phyloP scores from a whole-genome alignment of 2,888 invertebrate genomes.

The Caenorhabditis doughertyi region DNA sequence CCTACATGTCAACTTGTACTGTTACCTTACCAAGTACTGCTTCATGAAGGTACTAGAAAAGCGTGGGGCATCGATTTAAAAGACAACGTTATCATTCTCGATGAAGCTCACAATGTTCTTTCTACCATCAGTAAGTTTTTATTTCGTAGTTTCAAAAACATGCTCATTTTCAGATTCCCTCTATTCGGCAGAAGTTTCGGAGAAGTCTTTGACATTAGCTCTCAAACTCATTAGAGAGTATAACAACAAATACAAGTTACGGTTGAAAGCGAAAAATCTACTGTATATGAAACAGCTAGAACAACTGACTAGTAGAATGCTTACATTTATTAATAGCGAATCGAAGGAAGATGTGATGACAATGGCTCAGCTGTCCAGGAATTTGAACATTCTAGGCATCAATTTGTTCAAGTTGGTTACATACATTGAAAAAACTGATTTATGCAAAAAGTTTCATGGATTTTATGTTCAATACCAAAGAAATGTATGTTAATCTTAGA shows the following conservation, averaged over 20 bases:
- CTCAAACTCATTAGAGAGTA: conserved; percentile 72
- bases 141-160: neutral
- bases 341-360: conserved; percentile 61
- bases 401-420: conserved; percentile 74
- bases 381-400: conserved; percentile 71
- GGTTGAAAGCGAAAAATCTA: conserved; percentile 71
- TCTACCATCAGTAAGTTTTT: conserved; percentile 88
- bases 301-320: conserved; percentile 55
- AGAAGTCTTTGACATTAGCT: conserved; percentile 62
- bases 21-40: conserved; percentile 86
- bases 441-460: conserved; percentile 78
- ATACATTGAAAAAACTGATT: conserved; percentile 75
- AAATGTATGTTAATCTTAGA: conserved; percentile 3
- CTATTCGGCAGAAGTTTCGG: conserved; percentile 70
- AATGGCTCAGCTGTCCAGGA: conserved; percentile 63
- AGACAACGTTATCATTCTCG: conserved; percentile 90
- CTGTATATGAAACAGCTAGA: conserved; percentile 73
- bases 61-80: conserved; percentile 88
- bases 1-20: conserved; percentile 88
- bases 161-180: conserved; percentile 58
- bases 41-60: conserved; percentile 89
- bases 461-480: conserved; percentile 63
- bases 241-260: conserved; percentile 62
- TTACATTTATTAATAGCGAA: conserved; percentile 36
- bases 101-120: conserved; percentile 97